These are phyloP conservation scores for Nephrotoma flavescens DNA, from an alignment of 2,888 invertebrate genomes.

Conservation along the genomic window DNA sequence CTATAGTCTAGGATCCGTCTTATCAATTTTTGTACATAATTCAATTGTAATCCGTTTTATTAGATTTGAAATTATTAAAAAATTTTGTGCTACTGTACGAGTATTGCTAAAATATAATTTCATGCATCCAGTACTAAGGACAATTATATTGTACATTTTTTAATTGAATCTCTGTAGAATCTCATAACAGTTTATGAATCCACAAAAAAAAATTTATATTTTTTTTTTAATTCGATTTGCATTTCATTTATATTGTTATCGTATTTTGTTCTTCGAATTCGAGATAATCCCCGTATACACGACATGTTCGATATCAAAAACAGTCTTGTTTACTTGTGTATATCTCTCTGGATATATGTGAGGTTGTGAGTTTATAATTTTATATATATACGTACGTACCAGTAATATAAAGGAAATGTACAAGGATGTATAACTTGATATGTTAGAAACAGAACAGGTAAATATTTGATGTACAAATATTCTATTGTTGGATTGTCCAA, in stretches of 20 bases:
- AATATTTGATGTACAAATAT: neutral
- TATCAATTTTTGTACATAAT: neutral
- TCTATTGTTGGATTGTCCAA: neutral
- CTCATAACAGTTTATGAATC: neutral
- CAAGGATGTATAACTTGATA: neutral
- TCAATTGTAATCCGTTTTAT: neutral
- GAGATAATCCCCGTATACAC: neutral
- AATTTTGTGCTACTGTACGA: neutral
- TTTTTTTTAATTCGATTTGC: neutral
- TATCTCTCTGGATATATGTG: neutral
- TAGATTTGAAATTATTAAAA: neutral
- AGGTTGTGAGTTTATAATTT: neutral
- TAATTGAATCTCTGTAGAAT: neutral
- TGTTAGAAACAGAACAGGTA: neutral
- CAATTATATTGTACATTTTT: neutral
- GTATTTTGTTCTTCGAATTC: neutral
- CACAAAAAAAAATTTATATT: neutral
- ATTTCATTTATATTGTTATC: neutral
- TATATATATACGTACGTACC: neutral
- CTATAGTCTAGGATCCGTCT: neutral
- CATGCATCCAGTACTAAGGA: neutral
- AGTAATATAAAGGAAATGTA: neutral
- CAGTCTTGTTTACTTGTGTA: neutral
- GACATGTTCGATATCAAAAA: neutral
- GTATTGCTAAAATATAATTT: neutral